phyloP scores from a whole-genome alignment of 2,797 vertebrate species.

The Megaceryle alcyon region DNA sequence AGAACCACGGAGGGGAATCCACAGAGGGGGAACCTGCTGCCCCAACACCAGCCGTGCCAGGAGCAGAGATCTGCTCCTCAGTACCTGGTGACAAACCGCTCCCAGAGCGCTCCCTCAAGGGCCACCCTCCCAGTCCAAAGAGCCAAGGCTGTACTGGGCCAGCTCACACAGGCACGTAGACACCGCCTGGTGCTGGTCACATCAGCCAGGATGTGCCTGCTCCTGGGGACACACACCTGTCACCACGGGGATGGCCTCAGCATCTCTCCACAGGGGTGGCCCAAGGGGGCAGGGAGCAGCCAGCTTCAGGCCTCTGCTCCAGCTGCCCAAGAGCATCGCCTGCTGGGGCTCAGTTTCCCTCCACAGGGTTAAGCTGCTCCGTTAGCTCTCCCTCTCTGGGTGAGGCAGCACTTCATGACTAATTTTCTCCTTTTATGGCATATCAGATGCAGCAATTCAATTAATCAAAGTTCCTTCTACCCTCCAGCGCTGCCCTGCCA shows the following conservation, averaged over 20 bases:
- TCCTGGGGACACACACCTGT: background rate
- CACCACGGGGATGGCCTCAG: fast-evolving
- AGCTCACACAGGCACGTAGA: background rate
- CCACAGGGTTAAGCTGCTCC: background rate
- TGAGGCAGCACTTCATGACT: background rate
- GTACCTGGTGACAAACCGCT: background rate
- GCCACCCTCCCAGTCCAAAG: fast-evolving
- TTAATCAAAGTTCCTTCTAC: background rate
- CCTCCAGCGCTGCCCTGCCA: background rate
- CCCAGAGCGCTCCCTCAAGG: fast-evolving
- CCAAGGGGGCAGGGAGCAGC: background rate
- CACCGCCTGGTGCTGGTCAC: background rate
- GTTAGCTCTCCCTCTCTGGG: background rate
- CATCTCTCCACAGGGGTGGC: background rate
- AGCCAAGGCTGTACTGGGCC: background rate
- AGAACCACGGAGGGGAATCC: background rate
- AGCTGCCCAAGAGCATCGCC: fast-evolving
- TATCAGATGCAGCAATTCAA: background rate
- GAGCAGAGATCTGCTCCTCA: background rate
- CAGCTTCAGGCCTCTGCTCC: background rate
- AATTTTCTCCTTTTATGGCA: slow-evolving; percentile 15
- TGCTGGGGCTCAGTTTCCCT: background rate
- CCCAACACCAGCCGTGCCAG: fast-evolving
- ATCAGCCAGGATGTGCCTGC: fast-evolving
- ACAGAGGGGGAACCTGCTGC: background rate